These are phyloP conservation scores for Calameuta filiformis DNA, from an alignment of 2,888 invertebrate genomes.

Conservation along the genomic window DNA sequence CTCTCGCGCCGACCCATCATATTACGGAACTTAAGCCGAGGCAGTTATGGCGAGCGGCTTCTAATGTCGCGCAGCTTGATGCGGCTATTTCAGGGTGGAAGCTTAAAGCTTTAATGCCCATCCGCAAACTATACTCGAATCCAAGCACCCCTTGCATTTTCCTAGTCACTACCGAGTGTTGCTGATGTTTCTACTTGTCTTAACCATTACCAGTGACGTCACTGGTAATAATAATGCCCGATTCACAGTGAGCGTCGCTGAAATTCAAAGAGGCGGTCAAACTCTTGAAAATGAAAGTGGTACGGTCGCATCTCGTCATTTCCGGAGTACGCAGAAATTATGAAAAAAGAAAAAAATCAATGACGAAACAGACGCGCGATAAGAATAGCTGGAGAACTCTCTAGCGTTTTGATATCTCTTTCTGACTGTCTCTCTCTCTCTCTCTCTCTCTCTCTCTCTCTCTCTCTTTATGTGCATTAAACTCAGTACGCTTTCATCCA, in stretches of 20 bases:
- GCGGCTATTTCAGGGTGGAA: not conserved
- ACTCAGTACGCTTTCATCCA: not conserved
- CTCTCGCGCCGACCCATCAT: conserved; percentile 9
- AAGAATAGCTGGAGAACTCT: not conserved
- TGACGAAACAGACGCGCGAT: not conserved
- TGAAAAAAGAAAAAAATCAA: not conserved
- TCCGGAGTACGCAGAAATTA: not conserved
- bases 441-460: not conserved
- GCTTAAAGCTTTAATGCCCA: conserved; percentile 23
- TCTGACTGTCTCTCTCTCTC: too few relatives aligned
- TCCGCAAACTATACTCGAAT: not conserved
- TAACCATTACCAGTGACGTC: too few relatives aligned
- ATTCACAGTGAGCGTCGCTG: too few relatives aligned
- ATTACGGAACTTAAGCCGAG: conserved; percentile 17
- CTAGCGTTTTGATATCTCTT: not conserved
- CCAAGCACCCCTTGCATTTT: not conserved
- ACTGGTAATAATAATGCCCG: too few relatives aligned
- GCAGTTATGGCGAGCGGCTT: conserved; percentile 1
- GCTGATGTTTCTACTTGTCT: too few relatives aligned
- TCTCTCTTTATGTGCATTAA: not conserved
- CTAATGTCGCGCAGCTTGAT: conserved; percentile 17
- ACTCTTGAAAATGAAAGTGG: not conserved
- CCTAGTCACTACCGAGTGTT: too few relatives aligned
- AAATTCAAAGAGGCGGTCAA: not conserved
- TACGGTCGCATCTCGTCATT: not conserved